A percentile compares a stretch with the other conserved stretches of the same genome.
Evolutionary conservation across 1,140 invertebrate genomes (phyloP).

Genomic region (Caenorhabditis tropicalis): DNA sequence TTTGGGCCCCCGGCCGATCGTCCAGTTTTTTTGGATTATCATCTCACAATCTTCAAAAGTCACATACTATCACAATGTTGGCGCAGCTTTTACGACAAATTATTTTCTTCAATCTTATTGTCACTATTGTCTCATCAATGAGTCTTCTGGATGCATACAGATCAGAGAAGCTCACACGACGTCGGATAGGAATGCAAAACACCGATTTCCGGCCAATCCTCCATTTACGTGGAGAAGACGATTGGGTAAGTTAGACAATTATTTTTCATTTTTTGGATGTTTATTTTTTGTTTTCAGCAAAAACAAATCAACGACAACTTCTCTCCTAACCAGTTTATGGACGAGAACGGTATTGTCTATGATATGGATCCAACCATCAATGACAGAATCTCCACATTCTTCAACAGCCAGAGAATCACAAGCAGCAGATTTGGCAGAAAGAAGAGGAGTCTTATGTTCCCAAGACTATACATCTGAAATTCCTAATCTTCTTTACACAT

Average conservation of each 20-base stretch:
- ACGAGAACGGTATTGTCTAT: constrained; percentile 49
- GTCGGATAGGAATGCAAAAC: constrained; percentile 43
- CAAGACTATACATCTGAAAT: not conserved
- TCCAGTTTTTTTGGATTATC: not conserved
- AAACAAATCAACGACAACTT: constrained; percentile 43
- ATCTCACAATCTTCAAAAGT: constrained; percentile 20
- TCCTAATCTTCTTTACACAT: not conserved
- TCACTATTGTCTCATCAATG: constrained; percentile 35
- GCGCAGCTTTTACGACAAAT: not conserved
- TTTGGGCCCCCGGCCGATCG: not conserved
- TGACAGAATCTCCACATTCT: constrained; percentile 44
- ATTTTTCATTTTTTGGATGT: not conserved
- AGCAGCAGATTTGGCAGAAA: constrained; percentile 4
- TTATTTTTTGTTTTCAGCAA: not conserved
- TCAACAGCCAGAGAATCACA: constrained; percentile 40
- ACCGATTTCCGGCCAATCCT: constrained; percentile 42
- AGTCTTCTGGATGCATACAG: constrained; percentile 46
- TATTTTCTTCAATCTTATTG: not conserved
- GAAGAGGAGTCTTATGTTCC: constrained; percentile 28
- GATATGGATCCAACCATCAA: constrained; percentile 47
- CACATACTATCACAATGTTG: not conserved
- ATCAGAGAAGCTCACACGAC: constrained; percentile 8
- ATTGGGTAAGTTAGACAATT: constrained; percentile 34
- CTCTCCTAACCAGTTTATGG: constrained; percentile 44
- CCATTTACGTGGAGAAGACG: constrained; percentile 44